Base-by-base conservation (phyloP, 2,888 invertebrate species). In the Drosophila recens region DNA sequence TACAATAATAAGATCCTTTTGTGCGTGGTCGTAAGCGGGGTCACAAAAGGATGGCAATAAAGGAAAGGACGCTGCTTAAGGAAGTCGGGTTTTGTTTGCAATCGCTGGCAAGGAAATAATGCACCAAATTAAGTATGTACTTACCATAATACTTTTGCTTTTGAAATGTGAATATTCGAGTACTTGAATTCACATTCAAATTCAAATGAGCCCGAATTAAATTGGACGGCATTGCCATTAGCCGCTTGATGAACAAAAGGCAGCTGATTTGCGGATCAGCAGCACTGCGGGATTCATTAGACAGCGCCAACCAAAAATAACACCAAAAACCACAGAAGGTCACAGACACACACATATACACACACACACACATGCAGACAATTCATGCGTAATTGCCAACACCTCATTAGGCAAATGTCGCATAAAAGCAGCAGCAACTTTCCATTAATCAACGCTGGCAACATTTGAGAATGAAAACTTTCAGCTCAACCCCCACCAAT, bases 401-500 rank as follows among this genome's bases (percentile, higher is more conserved):
- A 87, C 80, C 89, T 89, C 87, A 86, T 87, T 87, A 84, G 87
- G 76, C 77, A 78, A 74, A 78, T 67, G 78, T 64, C 64, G 70
- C 67, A 75, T 40, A 57, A 59, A 49, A 54, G 62, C 67, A 43
- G 54, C 67, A 38, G 48, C 48, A 71, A 79, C 75, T 61, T 70
- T 69, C 62, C 80, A 77, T 89, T 87, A 89, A 87, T 89, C 85
- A 84, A 63, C 53, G 54, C 63, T 9, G 36, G 34, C 53, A 48
- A 42, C 48, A 67, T 64, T 67, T 46, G 72, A 66, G 64, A 53
- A 40, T 52, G 64, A 78, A 70, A 79, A 80, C 82, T 81, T 71
- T 77, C 48, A 38, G n/a, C 48, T 49, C 40, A n/a, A 45, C 3
- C 74, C 23, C 66, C 61, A 58, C 58, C 80, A 86, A 86, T 80